These are phyloP conservation scores for Chrysolina haemoptera DNA, from an alignment of 2,888 invertebrate genomes.

Conservation along the genomic window DNA sequence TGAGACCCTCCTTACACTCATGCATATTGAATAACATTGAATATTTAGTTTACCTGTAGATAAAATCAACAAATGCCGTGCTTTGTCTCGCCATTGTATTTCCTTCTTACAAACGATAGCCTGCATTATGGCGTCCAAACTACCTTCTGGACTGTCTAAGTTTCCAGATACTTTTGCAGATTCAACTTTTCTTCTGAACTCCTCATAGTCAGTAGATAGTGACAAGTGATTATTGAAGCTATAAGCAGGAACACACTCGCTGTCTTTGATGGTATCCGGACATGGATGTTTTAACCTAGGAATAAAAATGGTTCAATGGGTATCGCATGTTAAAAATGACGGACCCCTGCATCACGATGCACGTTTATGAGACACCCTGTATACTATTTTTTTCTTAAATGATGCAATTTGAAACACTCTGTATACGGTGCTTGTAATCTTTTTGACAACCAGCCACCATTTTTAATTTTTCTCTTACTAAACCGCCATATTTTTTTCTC, in stretches of 20 bases:
- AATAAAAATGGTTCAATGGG: too few relatives aligned
- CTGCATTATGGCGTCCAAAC: conserved; percentile 91
- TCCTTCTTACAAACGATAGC: conserved; percentile 79
- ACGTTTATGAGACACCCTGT: too few relatives aligned
- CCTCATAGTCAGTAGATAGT: conserved; percentile 73
- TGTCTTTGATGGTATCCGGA: conserved; percentile 59
- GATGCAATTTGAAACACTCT: too few relatives aligned
- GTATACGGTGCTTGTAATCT: too few relatives aligned
- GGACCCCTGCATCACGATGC: too few relatives aligned
- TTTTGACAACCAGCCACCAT: too few relatives aligned
- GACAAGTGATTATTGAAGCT: conserved; percentile 83
- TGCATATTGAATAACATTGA: too few relatives aligned
- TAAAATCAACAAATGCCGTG: conserved; percentile 81
- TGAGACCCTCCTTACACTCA: too few relatives aligned
- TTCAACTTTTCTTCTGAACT: conserved; percentile 68
- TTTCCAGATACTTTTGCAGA: conserved; percentile 71
- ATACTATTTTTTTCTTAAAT: too few relatives aligned
- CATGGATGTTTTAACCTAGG: conserved; percentile 62
- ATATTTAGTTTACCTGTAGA: conserved; percentile 72
- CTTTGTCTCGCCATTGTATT: conserved; percentile 85
- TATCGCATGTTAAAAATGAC: too few relatives aligned
- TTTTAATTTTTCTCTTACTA: too few relatives aligned
- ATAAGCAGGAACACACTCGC: conserved; percentile 73
- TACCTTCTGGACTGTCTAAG: conserved; percentile 78
- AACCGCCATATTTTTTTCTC: too few relatives aligned